Percentiles rank a stretch among this genome's conserved stretches.
These are phyloP conservation scores for Pachyseris speciosa DNA, from an alignment of 64 coral and sea anemone species.

Conservation along the genomic window DNA sequence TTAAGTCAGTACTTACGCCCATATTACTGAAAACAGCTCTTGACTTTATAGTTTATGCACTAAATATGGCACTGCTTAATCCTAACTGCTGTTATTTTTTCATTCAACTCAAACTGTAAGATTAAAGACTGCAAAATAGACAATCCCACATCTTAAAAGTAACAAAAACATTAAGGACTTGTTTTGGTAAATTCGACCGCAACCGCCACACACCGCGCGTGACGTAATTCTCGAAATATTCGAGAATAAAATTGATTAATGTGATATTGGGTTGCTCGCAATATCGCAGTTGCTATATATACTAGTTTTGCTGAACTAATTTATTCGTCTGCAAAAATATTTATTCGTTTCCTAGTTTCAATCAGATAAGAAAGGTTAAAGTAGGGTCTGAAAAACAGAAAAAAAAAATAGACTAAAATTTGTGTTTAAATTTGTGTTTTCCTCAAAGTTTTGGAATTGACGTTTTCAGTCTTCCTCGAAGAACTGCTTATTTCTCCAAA, in stretches of 20 bases:
- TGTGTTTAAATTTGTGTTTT: too few relatives aligned
- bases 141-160: not conserved
- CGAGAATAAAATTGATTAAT: conserved; percentile 19
- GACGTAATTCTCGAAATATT: not conserved
- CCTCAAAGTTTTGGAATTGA: not conserved
- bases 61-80: too few relatives aligned
- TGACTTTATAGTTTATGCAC: too few relatives aligned
- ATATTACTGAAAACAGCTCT: too few relatives aligned
- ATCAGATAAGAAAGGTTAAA: conserved; percentile 20
- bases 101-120: not conserved
- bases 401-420: not conserved
- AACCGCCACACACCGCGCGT: not conserved
- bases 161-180: not conserved
- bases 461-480: too few relatives aligned
- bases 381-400: not conserved
- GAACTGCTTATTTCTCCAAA: too few relatives aligned
- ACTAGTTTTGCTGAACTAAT: not conserved
- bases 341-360: conserved; percentile 44
- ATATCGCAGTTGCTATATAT: conserved; percentile 22
- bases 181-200: not conserved
- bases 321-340: conserved; percentile 35
- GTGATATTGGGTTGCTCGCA: not conserved
- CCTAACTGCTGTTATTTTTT: not conserved
- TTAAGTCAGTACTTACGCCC: too few relatives aligned
- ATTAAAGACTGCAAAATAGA: not conserved